Evolutionary conservation across 2,113 vertebrate species (phyloP), one percentile per base, ranked within the genome.

Genomic region (Psophia crepitans): DNA sequence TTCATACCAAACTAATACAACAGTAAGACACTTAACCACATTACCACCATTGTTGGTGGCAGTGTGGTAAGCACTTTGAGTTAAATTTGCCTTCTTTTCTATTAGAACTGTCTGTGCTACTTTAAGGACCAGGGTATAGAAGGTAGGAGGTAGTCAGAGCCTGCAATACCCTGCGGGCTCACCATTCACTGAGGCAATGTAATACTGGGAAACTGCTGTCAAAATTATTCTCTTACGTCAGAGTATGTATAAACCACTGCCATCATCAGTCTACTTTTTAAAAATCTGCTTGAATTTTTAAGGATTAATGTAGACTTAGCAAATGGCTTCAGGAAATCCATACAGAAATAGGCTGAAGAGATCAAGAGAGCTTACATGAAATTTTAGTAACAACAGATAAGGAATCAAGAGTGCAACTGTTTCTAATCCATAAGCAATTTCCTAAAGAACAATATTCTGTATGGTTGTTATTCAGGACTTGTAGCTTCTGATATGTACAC

Each of bases 11-110:
- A 43, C 6, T 37, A 56, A 48, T 48, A 53, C 37, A 44, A 17
- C 5, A 22, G 1, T 61, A 39, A 81, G n/a, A 21, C 81, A 17
- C 35, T 41, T n/a, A n/a, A n/a, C n/a, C n/a, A n/a, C n/a, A n/a
- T n/a, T 71, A 12, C 12, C 21, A 7, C 3, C 4, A 11, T 46
- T 44, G 39, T 39, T 0, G 0, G 5, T 53, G 61, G 28, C 68
- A 87, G 2, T 35, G 15, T 23, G 15, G 20, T n/a, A 66, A 44
- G 39, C 4, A 28, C 24, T 64, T 37, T 14, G 63, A 53, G 22
- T 80, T 74, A 69, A 51, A 48, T 68, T 18, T 74, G 24, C 51
- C 9, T 5, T 11, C 7, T 65, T 84, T 78, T 66, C 14, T 54
- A 24, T 41, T 49, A 37, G 13, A 53, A 8, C 43, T 78, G 12